A percentile compares a stretch with the other conserved stretches of the same genome.
These are phyloP conservation scores for Melipona beecheii DNA, from an alignment of 2,888 invertebrate species.

Conservation along the genomic window DNA sequence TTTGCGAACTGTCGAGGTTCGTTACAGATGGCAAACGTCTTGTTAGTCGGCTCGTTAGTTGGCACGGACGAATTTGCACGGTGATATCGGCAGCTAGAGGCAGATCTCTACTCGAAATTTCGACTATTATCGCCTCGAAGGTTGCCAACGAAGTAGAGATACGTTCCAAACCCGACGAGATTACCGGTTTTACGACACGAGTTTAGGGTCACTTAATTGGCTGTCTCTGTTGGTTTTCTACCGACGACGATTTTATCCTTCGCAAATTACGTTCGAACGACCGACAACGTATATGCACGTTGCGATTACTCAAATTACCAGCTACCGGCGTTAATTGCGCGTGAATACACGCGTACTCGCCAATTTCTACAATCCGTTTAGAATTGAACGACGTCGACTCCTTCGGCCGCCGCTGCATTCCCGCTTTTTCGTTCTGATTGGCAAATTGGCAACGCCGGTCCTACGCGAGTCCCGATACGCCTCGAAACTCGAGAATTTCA, in stretches of 20 bases:
- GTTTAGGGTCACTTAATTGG: constrained; percentile 17
- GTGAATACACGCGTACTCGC: neutral
- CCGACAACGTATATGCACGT: neutral
- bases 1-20: constrained; percentile 17
- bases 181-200: constrained; percentile 31
- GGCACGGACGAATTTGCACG: constrained; percentile 11
- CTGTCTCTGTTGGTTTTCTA: constrained; percentile 4
- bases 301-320: constrained; percentile 19
- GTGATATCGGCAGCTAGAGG: constrained; percentile 12
- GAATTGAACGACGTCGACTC: too few species aligned
- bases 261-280: constrained; percentile 16
- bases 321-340: constrained; percentile 10
- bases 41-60: constrained; percentile 5
- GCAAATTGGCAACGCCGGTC: neutral
- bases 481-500: neutral
- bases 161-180: constrained; percentile 18
- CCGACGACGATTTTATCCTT: constrained; percentile 7
- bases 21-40: neutral
- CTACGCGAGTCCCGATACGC: neutral
- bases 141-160: too few species aligned
- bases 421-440: neutral
- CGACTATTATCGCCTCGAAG: constrained; percentile 13
- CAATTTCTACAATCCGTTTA: neutral
- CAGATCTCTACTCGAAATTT: constrained; percentile 7
- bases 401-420: too few species aligned